These are phyloP conservation scores for Coptodon rendalli DNA, from an alignment of 2,113 vertebrate genomes.

Conservation along the genomic window DNA sequence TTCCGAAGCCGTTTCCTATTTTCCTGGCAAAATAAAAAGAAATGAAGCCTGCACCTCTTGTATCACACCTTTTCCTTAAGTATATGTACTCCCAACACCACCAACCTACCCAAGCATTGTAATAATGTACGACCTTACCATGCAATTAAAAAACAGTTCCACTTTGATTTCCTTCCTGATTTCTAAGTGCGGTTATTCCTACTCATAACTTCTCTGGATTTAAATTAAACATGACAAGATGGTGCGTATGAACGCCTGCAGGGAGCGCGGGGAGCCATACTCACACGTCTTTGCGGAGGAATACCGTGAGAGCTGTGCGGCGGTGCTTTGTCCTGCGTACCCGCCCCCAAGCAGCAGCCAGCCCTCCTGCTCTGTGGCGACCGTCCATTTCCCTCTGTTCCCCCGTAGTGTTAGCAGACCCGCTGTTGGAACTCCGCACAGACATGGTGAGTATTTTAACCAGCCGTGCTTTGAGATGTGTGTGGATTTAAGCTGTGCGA, in stretches of 20 bases:
- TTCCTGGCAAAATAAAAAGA: neutral
- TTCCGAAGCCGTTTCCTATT: neutral
- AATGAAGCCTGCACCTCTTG: neutral
- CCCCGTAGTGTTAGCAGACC: conserved; percentile 17
- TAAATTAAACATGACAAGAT: neutral
- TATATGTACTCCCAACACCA: neutral
- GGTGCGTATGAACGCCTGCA: neutral
- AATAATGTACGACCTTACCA: neutral
- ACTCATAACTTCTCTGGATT: neutral
- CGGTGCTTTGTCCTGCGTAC: conserved; percentile 26
- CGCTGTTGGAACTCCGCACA: neutral
- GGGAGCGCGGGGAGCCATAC: neutral
- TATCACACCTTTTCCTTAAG: neutral
- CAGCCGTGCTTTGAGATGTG: neutral
- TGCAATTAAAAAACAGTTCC: neutral
- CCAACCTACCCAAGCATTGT: neutral
- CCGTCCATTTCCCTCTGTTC: conserved; percentile 47
- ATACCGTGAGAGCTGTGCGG: conserved; percentile 25
- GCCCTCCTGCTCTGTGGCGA: conserved; percentile 3
- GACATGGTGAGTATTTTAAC: conserved; percentile 54
- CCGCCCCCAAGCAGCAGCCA: conserved; percentile 14
- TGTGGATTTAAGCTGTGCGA: neutral
- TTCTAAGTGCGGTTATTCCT: neutral
- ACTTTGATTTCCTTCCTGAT: neutral
- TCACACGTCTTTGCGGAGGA: conserved; percentile 32